Evolutionary conservation across 1,140 invertebrate genomes (phyloP), one percentile per base, ranked within the genome.

Genomic region (Dendrolimus punctatus): DNA sequence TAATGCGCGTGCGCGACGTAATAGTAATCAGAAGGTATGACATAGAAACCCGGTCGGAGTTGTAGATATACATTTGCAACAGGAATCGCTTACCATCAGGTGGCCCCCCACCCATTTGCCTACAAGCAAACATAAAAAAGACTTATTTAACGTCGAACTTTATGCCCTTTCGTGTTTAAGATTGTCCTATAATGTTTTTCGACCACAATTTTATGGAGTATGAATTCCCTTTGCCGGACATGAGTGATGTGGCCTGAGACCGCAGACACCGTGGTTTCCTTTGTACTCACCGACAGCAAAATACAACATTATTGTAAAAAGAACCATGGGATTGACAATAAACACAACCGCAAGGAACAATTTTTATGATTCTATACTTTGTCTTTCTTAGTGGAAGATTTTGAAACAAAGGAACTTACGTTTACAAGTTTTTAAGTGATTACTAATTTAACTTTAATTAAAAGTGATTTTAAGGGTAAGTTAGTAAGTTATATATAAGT

Each of bases 141-240:
- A 23, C 23, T 23, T 23, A 23, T 23, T 23, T 23, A 23, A 23
- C 23, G 3, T 23, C 23, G 23, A 23, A 23, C 23, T 23, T 23
- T 23, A 23, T 23, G 23, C 23, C 23, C 23, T 23, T 23, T 23
- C 23, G 23, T 23, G 23, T 23, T 23, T 23, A 23, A 23, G 23
- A 23, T 23, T 23, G 52, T 49, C 41, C 50, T 50, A 40, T 49
- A 23, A 23, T 23, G 23, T 23, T 23, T 23, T 23, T 23, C 23
- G 23, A 23, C 23, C 23, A 43, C 56, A 55, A 40, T 60, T 62
- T 64, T 64, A 64, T 64, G 62, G 55, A 44, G 62, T 64, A 55
- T 60, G 62, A 64, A 64, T 55, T 55, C 50, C 49, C 44, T 39
- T 39, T 36, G 58, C 23, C 47, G 45, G 36, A 9, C 6, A 8